Evolutionary conservation across 2,113 vertebrate species (phyloP).

Genomic region (Silurus glanis): DNA sequence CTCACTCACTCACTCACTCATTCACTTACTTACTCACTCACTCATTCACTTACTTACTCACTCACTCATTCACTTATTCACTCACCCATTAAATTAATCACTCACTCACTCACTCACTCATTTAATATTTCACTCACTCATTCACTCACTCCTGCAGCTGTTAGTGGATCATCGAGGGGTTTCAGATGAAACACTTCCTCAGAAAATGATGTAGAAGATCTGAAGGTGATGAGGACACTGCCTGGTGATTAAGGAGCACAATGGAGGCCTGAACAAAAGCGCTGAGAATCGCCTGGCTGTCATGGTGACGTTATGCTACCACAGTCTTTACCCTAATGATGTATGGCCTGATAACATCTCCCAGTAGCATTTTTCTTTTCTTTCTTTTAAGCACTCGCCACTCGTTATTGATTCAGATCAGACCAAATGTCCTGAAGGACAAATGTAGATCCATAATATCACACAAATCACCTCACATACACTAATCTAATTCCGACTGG

Average conservation of each 20-base stretch:
- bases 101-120: not conserved
- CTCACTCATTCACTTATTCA: not conserved
- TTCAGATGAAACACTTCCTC: not conserved
- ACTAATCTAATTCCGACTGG: not conserved
- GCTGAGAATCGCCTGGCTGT: not conserved
- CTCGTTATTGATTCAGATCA: not conserved
- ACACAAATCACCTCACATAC: not conserved
- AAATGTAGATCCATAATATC: not conserved
- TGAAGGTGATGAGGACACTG: not conserved
- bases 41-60: not conserved
- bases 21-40: not conserved
- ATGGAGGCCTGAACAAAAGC: not conserved
- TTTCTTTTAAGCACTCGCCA: not conserved
- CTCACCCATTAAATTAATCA: too few species aligned
- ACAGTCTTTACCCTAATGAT: not conserved
- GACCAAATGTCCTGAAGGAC: not conserved
- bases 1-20: not conserved
- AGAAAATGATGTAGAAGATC: not conserved
- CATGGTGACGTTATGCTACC: not conserved
- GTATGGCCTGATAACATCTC: not conserved
- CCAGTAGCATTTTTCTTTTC: not conserved
- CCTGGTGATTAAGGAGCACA: not conserved
- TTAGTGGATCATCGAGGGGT: not conserved
- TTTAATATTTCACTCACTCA: not conserved
- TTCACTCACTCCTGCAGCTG: not conserved